These are phyloP conservation scores for Heterocephalus glaber DNA, from an alignment of 2,113 vertebrate genomes.

Conservation along the genomic window DNA sequence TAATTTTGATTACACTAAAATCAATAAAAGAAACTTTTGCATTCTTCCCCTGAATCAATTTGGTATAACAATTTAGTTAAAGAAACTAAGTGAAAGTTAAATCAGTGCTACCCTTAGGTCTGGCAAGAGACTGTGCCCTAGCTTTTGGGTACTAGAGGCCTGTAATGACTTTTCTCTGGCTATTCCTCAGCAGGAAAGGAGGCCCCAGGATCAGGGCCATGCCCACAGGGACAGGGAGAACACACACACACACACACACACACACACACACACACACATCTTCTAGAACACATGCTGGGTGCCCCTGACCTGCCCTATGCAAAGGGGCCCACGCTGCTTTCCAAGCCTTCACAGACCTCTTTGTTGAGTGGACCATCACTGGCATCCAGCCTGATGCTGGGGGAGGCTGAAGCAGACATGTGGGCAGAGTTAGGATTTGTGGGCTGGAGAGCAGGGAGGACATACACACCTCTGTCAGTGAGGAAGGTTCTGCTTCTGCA, in stretches of 20 bases:
- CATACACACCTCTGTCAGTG: not conserved
- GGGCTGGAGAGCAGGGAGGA: too few species aligned
- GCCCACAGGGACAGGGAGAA: too few species aligned
- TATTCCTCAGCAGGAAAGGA: not conserved
- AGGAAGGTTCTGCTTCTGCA: not conserved
- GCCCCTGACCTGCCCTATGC: not conserved
- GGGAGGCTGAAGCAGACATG: not conserved
- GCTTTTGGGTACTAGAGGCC: not conserved
- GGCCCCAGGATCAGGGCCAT: not conserved
- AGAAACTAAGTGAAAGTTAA: not conserved
- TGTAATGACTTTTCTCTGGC: not conserved
- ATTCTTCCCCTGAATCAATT: not conserved
- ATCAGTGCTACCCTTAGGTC: not conserved
- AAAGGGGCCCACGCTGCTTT: not conserved
- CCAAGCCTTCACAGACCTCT: not conserved
- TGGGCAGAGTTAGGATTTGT: not conserved
- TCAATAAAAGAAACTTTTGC: constrained; percentile 14
- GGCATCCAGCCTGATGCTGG: not conserved
- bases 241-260: not conserved
- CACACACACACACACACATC: not conserved
- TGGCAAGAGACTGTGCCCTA: not conserved
- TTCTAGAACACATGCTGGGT: not conserved
- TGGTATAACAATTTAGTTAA: not conserved
- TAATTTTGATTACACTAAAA: constrained; percentile 27
- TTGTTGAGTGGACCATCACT: not conserved